Percentiles rank a stretch among this genome's conserved stretches.
These are phyloP conservation scores for Ifrita kowaldi DNA, from an alignment of 2,113 vertebrate species.

Conservation along the genomic window DNA sequence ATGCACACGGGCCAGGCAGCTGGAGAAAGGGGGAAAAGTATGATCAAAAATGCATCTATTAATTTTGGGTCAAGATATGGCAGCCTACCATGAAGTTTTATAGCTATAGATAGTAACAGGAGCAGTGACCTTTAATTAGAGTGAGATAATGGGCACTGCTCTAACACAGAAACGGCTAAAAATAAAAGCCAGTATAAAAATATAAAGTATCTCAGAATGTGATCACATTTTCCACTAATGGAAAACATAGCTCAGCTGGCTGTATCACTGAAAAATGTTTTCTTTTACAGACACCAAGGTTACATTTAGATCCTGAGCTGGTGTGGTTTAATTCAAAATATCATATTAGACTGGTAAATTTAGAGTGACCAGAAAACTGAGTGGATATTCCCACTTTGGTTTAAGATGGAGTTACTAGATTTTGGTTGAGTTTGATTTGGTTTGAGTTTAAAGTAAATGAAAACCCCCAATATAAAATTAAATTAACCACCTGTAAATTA, in stretches of 20 bases:
- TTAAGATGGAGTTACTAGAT: neutral
- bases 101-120: slow-evolving; percentile 31
- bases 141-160: slow-evolving; percentile 39
- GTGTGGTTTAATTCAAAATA: neutral
- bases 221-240: slow-evolving; percentile 60
- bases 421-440: neutral
- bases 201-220: slow-evolving; percentile 23
- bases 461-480: neutral
- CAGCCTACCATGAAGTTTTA: neutral
- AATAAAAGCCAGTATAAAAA: slow-evolving; percentile 48
- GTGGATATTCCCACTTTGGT: neutral
- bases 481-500: neutral
- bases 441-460: neutral
- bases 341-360: neutral
- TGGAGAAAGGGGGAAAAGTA: neutral
- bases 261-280: slow-evolving; percentile 3
- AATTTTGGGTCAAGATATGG: slow-evolving; percentile 4
- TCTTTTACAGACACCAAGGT: neutral
- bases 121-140: slow-evolving; percentile 58
- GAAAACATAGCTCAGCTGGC: neutral
- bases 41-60: neutral
- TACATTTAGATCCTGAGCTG: neutral
- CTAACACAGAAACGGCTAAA: slow-evolving; percentile 48
- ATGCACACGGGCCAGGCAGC: accelerated
- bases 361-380: neutral